Conservation (phyloP, 2,113 vertebrate species). For the Notothenia coriiceps region DNA sequence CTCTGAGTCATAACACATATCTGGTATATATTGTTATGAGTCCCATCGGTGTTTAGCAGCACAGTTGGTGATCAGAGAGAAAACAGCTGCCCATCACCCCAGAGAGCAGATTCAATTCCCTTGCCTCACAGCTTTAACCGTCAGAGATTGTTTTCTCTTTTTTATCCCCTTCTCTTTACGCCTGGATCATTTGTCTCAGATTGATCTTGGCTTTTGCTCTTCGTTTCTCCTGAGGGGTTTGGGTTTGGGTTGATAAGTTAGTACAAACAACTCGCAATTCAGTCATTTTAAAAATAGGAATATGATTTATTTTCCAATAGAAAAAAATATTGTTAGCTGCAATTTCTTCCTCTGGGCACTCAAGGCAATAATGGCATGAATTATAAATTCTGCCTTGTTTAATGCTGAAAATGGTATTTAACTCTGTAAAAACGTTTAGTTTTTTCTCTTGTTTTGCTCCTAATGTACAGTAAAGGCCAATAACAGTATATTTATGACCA, state of each 20-base stretch:
- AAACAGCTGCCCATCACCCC: slow-evolving; percentile 48
- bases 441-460: slow-evolving; percentile 1
- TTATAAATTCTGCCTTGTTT: slow-evolving; percentile 32
- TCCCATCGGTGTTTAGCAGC: slow-evolving; percentile 19
- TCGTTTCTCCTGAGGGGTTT: slow-evolving; percentile 32
- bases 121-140: slow-evolving; percentile 38
- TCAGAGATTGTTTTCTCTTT: slow-evolving; percentile 30
- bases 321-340: slow-evolving; percentile 5
- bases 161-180: slow-evolving; percentile 18
- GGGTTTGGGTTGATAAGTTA: neutral
- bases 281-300: slow-evolving; percentile 50
- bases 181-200: slow-evolving; percentile 54
- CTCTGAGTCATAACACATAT: slow-evolving; percentile 38
- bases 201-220: slow-evolving; percentile 44
- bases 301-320: slow-evolving; percentile 40
- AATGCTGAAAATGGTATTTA: slow-evolving; percentile 5
- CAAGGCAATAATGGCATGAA: slow-evolving; percentile 30
- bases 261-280: slow-evolving; percentile 53
- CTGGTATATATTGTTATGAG: slow-evolving; percentile 37
- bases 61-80: slow-evolving; percentile 32
- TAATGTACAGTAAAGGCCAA: neutral
- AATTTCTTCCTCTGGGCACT: slow-evolving; percentile 19
- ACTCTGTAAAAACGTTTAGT: neutral
- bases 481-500: slow-evolving; percentile 13
- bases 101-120: slow-evolving; percentile 50